These are phyloP conservation scores for Thunnus albacares DNA, from an alignment of 2,797 vertebrate genomes.

Conservation along the genomic window DNA sequence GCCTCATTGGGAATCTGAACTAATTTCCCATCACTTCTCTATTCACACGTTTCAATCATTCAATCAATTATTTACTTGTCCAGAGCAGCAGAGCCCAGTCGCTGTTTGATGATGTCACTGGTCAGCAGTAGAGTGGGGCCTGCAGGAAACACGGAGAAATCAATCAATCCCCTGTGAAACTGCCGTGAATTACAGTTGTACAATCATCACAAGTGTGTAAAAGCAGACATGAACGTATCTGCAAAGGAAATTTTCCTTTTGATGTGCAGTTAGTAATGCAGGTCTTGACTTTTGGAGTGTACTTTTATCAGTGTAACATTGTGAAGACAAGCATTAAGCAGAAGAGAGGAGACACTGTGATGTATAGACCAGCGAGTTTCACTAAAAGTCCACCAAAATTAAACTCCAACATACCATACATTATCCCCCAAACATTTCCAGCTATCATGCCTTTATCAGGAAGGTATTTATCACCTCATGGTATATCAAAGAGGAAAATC, in stretches of 20 bases:
- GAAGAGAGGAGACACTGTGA: too few species aligned
- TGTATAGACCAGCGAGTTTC: too few species aligned
- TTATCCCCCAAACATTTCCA: too few species aligned
- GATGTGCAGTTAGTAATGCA: too few species aligned
- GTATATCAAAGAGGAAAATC: too few species aligned
- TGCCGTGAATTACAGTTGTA: neutral
- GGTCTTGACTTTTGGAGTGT: too few species aligned
- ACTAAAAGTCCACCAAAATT: too few species aligned
- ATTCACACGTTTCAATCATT: neutral
- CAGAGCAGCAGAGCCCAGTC: constrained; percentile 91
- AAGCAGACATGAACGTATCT: neutral
- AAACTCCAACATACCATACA: too few species aligned
- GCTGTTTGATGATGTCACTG: constrained; percentile 94
- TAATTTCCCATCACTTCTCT: neutral
- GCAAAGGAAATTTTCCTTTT: neutral
- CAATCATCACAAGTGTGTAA: neutral
- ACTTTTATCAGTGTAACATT: too few species aligned
- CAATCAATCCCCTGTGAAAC: neutral
- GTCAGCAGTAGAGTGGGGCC: constrained; percentile 93
- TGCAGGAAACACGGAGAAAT: constrained; percentile 60
- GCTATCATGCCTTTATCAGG: too few species aligned
- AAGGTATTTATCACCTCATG: too few species aligned
- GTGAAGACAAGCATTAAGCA: too few species aligned
- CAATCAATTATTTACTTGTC: constrained; percentile 87
- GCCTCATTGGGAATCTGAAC: neutral